These are phyloP conservation scores for Saimiri boliviensis DNA, from an alignment of 2,113 vertebrate species.

Conservation along the genomic window DNA sequence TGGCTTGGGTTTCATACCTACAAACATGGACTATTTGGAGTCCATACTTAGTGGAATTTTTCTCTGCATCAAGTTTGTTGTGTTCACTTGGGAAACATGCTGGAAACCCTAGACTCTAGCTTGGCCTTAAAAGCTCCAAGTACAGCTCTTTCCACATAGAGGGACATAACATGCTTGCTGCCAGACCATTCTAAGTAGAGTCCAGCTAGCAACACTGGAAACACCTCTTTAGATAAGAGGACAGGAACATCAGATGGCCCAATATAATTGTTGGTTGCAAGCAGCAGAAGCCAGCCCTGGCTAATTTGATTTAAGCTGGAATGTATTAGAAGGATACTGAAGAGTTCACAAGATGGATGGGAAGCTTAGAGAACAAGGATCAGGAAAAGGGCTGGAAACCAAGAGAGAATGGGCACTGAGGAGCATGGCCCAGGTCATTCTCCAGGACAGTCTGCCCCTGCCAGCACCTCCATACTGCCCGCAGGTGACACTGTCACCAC, in stretches of 20 bases:
- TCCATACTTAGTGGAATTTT: background rate
- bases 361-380: background rate
- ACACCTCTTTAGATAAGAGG: background rate
- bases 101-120: background rate
- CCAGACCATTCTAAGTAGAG: background rate
- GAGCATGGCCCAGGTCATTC: background rate
- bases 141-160: background rate
- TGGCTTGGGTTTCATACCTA: background rate
- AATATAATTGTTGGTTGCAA: background rate
- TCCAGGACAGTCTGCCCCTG: background rate
- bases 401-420: background rate
- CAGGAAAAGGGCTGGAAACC: background rate
- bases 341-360: background rate
- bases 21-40: background rate
- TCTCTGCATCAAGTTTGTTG: background rate
- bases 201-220: background rate
- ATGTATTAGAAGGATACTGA: background rate
- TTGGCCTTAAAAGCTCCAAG: background rate
- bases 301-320: background rate
- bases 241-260: background rate
- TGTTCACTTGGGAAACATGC: background rate
- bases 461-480: background rate
- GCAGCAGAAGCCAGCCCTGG: background rate
- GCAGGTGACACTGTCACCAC: background rate
- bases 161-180: too few species aligned